Evolutionary conservation across 1,140 invertebrate genomes (phyloP).

Genomic region (Asobara japonica): DNA sequence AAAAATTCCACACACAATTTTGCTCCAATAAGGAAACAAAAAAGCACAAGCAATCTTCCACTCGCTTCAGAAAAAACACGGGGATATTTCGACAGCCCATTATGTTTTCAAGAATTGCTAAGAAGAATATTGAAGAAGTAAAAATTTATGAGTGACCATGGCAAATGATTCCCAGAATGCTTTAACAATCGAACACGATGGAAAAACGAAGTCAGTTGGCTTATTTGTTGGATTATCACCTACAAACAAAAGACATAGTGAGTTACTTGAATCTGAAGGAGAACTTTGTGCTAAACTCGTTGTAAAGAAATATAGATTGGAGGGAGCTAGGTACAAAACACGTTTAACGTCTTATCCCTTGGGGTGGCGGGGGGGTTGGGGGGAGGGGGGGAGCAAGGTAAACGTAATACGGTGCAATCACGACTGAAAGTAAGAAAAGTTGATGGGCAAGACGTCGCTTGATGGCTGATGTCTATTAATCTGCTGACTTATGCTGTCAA

Average conservation of each 20-base stretch:
- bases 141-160: not conserved
- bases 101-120: not conserved
- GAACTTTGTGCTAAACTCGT: no score
- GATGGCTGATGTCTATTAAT: no score
- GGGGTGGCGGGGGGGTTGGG: no score
- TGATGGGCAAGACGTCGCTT: no score
- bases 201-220: not conserved
- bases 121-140: not conserved
- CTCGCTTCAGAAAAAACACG: not conserved
- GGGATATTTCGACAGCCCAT: not conserved
- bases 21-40: no score
- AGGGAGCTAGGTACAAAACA: not conserved
- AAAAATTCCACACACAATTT: no score
- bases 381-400: not conserved
- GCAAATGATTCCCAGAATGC: not conserved
- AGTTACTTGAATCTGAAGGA: not conserved
- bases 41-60: no score
- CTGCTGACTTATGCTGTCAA: no score
- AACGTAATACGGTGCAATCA: not conserved
- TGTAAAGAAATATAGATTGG: not conserved
- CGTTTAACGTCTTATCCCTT: not conserved
- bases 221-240: not conserved
- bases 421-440: not conserved
- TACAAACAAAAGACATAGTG: not conserved
- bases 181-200: not conserved